phyloP scores from a whole-genome alignment of 1,140 invertebrate species.

The Drosophila micromelanica region DNA sequence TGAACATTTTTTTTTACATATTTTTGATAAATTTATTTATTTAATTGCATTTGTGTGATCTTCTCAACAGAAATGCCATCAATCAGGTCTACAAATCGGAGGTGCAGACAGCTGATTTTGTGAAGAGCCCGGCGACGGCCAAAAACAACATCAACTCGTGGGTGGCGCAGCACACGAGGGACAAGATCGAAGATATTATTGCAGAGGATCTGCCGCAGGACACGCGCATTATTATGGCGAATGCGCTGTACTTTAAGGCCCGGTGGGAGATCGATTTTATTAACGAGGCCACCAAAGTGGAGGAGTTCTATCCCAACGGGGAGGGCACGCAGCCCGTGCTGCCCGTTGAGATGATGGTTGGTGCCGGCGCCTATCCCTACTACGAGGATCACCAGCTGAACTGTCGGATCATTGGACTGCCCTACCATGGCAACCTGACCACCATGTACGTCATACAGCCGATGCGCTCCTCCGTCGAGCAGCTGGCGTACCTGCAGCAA shows the following conservation, averaged over 20 bases:
- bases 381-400: constrained; percentile 66
- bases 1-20: too few species aligned
- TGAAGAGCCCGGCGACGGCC: constrained; percentile 76
- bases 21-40: background rate
- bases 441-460: constrained; percentile 91
- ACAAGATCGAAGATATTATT: constrained; percentile 88
- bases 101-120: constrained; percentile 86
- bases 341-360: constrained; percentile 88
- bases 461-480: constrained; percentile 83
- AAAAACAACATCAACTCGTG: constrained; percentile 87
- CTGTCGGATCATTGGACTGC: constrained; percentile 88
- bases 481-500: constrained; percentile 85
- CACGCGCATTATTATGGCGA: constrained; percentile 89
- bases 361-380: constrained; percentile 82
- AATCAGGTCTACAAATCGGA: constrained; percentile 86
- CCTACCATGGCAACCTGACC: constrained; percentile 88
- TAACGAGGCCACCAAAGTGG: constrained; percentile 84
- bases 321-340: constrained; percentile 84
- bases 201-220: constrained; percentile 79
- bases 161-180: constrained; percentile 87
- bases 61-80: constrained; percentile 77
- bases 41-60: constrained; percentile 7
- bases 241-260: constrained; percentile 91
- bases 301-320: constrained; percentile 85
- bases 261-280: constrained; percentile 90